These are phyloP conservation scores for Eristalis arbustorum DNA, from an alignment of 2,888 invertebrate genomes.

Conservation along the genomic window DNA sequence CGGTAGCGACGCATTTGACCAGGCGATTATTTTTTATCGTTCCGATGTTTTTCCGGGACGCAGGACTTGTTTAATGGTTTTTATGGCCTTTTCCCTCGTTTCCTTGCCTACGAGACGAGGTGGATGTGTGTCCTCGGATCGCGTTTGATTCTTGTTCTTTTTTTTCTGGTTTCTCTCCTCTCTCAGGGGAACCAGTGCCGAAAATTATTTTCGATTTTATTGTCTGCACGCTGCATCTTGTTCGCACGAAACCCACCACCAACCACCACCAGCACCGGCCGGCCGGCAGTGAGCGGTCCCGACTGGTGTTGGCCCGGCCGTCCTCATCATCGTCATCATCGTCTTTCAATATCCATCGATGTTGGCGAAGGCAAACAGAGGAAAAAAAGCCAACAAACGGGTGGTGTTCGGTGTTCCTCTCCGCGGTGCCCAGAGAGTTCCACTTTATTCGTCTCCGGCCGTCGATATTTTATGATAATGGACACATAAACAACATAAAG, in stretches of 20 bases:
- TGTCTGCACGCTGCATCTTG: conserved; percentile 44
- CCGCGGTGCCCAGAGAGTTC: background rate
- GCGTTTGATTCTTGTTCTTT: background rate
- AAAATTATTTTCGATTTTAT: conserved; percentile 27
- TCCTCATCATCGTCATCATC: conserved; percentile 38
- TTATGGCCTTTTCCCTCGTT: conserved; percentile 2
- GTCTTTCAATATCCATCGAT: conserved; percentile 61
- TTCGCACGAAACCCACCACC: conserved; percentile 43
- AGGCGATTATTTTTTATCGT: conserved; percentile 58
- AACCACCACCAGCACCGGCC: background rate
- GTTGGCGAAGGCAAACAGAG: conserved; percentile 10
- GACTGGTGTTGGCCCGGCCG: too few species aligned
- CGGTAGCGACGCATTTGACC: conserved; percentile 65
- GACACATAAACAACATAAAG: conserved; percentile 71
- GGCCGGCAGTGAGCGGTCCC: too few species aligned
- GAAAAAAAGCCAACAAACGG: background rate
- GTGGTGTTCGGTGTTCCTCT: background rate
- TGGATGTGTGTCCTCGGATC: background rate
- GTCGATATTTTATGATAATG: conserved; percentile 71
- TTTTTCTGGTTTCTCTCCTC: conserved; percentile 7
- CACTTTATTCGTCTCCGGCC: conserved; percentile 46
- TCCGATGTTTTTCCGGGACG: conserved; percentile 36
- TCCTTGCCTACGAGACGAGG: background rate
- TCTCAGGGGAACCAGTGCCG: conserved; percentile 4
- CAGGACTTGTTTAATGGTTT: conserved; percentile 32